phyloP scores from a whole-genome alignment of 2,888 invertebrate species.

The Himalopsyche tibetana region DNA sequence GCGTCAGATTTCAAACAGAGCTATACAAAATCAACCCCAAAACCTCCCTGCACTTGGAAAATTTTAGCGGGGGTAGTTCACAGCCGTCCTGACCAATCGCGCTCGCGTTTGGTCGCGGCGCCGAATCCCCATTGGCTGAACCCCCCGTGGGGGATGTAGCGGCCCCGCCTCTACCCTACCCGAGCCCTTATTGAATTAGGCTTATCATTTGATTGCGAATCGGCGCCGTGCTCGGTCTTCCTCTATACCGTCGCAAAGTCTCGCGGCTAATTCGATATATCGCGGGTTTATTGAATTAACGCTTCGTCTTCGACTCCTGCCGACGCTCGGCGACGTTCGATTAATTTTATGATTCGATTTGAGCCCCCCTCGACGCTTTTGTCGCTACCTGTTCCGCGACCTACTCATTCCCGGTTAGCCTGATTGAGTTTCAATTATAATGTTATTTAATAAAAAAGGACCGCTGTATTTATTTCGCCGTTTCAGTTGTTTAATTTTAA shows the following conservation, averaged over 20 bases:
- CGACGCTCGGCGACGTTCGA: slow-evolving; percentile 56
- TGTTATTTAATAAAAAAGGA: slow-evolving; percentile 46
- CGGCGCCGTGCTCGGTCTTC: slow-evolving; percentile 71
- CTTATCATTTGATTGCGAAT: slow-evolving; percentile 84
- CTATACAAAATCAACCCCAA: slow-evolving; percentile 24
- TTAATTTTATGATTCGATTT: slow-evolving; percentile 72
- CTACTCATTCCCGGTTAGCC: slow-evolving; percentile 67
- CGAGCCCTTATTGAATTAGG: slow-evolving; percentile 86
- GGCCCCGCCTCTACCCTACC: slow-evolving; percentile 76
- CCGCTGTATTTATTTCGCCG: background rate
- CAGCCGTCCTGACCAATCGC: slow-evolving; percentile 45
- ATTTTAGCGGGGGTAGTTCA: slow-evolving; percentile 20
- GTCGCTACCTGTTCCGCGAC: slow-evolving; percentile 70
- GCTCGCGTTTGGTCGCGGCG: slow-evolving; percentile 66
- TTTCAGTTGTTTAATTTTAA: background rate
- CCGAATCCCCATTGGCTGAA: slow-evolving; percentile 67
- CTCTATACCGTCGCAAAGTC: slow-evolving; percentile 73
- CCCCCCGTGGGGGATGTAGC: slow-evolving; percentile 70
- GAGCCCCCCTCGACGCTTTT: slow-evolving; percentile 72
- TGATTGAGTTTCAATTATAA: slow-evolving; percentile 46
- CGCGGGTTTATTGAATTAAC: slow-evolving; percentile 63
- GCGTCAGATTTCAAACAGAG: background rate
- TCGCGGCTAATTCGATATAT: slow-evolving; percentile 67
- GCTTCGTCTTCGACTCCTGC: slow-evolving; percentile 61
- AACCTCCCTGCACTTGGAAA: slow-evolving; percentile 3